Base-by-base conservation (phyloP, 2,797 vertebrate species). In the Betta splendens region DNA sequence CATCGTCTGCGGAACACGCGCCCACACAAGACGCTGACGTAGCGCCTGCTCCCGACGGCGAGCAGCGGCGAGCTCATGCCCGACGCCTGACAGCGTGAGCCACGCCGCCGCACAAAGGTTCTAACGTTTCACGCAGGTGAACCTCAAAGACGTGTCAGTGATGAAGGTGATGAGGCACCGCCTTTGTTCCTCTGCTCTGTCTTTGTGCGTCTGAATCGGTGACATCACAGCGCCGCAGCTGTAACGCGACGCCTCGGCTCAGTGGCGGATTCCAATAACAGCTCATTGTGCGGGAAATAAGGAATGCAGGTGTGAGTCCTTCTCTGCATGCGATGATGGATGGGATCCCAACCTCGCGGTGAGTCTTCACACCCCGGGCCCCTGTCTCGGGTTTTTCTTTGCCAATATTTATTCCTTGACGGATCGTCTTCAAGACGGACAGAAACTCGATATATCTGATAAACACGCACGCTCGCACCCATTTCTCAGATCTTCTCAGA, bases 371-470 rank as follows among this genome's bases (percentile, higher is more conserved):
- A 71, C 44, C 49, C 5, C 4, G 1, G 36, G 53, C 58, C 59
- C 66, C 51, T 55, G 56, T 64, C 68, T 71, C 43, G 3, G 61
- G 26, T 73, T 85, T n/a, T 79, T 67, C 58, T 73, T 76, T 52
- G 44, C 64, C 64, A 74, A 80, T 82, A 69, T 77, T 75, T 77
- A 76, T 59, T 38, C 49, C 45, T 65, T 67, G 69, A 82, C 18
- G 17, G 44, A 59, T 39, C 29, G 16, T 72, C 69, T 75, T 66
- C 44, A 46, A 53, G 60, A 82, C 64, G 35, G 73, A 75, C 73
- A 68, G 73, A 73, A 85, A 78, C 54, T 70, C 64, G 60, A 85
- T 81, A 79, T 48, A 76, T 82, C 71, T 72, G 75, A 85, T 76
- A 58, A 69, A 77, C 51, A 59, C 49, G 23, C 33, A 10, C 33